Evolutionary conservation across 2,797 vertebrate species (phyloP).

Genomic region (Molossus alvarezi): DNA sequence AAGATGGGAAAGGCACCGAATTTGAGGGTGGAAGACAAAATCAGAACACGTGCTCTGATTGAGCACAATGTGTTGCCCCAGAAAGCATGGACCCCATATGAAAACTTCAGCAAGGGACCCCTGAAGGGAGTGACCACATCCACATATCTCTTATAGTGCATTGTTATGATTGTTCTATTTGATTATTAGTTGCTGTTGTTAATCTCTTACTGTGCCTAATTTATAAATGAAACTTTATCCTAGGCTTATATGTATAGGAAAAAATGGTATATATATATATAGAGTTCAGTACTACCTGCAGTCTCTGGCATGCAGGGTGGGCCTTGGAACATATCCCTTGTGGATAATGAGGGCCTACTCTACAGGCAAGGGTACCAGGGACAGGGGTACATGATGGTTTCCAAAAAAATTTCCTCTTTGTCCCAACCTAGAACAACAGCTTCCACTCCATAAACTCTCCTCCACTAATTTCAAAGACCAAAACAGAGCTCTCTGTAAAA

Average conservation of each 20-base stretch:
- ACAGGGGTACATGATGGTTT: not conserved
- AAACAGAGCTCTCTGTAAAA: not conserved
- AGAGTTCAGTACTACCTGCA: not conserved
- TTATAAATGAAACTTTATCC: not conserved
- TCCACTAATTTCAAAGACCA: slow-evolving; percentile 12
- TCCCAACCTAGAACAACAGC: not conserved
- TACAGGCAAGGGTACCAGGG: not conserved
- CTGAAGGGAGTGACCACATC: not conserved
- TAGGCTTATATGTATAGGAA: not conserved
- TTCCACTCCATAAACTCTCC: slow-evolving; percentile 57
- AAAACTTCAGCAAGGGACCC: not conserved
- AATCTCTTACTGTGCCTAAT: not conserved
- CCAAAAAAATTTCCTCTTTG: slow-evolving; percentile 47
- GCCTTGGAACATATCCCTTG: not conserved
- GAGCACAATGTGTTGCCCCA: not conserved
- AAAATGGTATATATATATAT: not conserved
- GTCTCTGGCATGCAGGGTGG: not conserved
- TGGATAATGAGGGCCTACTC: not conserved
- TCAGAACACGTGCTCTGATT: not conserved
- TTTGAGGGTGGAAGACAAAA: not conserved
- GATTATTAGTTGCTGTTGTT: not conserved
- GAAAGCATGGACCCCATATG: not conserved
- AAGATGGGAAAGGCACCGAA: not conserved
- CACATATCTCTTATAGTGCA: not conserved
- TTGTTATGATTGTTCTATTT: not conserved